These are phyloP conservation scores for Manduca sexta DNA, from an alignment of 1,140 invertebrate species.

Conservation along the genomic window DNA sequence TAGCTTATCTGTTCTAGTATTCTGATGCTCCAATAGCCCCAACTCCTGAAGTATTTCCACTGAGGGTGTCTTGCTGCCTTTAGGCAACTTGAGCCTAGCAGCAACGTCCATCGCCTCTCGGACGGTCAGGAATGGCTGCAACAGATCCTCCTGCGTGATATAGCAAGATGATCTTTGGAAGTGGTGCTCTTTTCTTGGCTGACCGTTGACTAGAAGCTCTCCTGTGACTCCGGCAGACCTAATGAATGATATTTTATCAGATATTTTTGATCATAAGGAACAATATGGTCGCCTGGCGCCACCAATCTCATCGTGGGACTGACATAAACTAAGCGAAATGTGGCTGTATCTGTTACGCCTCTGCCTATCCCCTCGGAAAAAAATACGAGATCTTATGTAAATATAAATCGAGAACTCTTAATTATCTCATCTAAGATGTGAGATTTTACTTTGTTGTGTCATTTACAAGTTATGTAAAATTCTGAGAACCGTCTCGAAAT, in stretches of 20 bases:
- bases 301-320: too few species aligned
- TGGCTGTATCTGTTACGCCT: too few species aligned
- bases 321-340: too few species aligned
- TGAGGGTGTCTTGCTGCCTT: conserved; percentile 47
- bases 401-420: too few species aligned
- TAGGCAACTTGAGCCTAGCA: conserved; percentile 82
- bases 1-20: conserved; percentile 77
- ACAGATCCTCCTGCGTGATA: conserved; percentile 92
- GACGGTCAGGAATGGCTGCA: conserved; percentile 86
- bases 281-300: too few species aligned
- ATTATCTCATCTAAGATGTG: too few species aligned
- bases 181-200: conserved; percentile 42
- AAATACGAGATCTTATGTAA: too few species aligned
- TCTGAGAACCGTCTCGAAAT: too few species aligned
- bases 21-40: conserved; percentile 76
- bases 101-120: conserved; percentile 89
- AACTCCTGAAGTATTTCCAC: conserved; percentile 76
- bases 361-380: too few species aligned
- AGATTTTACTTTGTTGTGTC: too few species aligned
- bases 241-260: not conserved
- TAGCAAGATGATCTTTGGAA: conserved; percentile 81
- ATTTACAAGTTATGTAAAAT: too few species aligned
- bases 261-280: too few species aligned
- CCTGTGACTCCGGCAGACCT: conserved; percentile 74
- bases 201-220: conserved; percentile 66